Conservation (phyloP, 2,888 invertebrate genomes). For the Dryomyza anilis region DNA sequence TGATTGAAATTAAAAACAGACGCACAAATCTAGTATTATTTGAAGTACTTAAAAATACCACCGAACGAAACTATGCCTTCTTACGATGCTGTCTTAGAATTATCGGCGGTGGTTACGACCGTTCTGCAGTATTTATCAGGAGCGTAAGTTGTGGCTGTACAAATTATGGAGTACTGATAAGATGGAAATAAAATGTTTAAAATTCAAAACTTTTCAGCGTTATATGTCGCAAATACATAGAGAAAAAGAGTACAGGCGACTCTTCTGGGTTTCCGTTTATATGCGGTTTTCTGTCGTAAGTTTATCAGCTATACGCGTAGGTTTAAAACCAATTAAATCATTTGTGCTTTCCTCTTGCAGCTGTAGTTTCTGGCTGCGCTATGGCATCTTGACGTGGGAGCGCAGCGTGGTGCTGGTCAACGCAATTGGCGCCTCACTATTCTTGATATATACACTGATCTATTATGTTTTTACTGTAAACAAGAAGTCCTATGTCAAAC, state of each 20-base stretch:
- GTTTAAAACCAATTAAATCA: too few relatives aligned
- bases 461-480: slow-evolving; percentile 77
- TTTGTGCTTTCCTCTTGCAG: too few relatives aligned
- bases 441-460: slow-evolving; percentile 71
- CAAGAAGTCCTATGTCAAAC: slow-evolving; percentile 70
- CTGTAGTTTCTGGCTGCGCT: slow-evolving; percentile 78
- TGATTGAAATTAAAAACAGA: not conserved
- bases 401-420: slow-evolving; percentile 77
- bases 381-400: slow-evolving; percentile 77
- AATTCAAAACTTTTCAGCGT: too few relatives aligned
- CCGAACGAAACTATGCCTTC: slow-evolving; percentile 19
- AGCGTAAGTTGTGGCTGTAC: slow-evolving; percentile 67
- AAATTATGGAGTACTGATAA: not conserved
- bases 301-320: slow-evolving; percentile 38
- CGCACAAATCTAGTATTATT: not conserved
- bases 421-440: slow-evolving; percentile 72
- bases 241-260: slow-evolving; percentile 77
- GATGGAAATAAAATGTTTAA: not conserved
- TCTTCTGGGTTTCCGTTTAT: slow-evolving; percentile 78
- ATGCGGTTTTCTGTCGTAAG: slow-evolving; percentile 77
- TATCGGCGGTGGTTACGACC: slow-evolving; percentile 75
- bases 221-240: slow-evolving; percentile 76
- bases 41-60: slow-evolving; percentile 3
- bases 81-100: slow-evolving; percentile 46
- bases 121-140: slow-evolving; percentile 85